Evolutionary conservation across 2,113 vertebrate species (phyloP).

Genomic region (Mustelus asterias): DNA sequence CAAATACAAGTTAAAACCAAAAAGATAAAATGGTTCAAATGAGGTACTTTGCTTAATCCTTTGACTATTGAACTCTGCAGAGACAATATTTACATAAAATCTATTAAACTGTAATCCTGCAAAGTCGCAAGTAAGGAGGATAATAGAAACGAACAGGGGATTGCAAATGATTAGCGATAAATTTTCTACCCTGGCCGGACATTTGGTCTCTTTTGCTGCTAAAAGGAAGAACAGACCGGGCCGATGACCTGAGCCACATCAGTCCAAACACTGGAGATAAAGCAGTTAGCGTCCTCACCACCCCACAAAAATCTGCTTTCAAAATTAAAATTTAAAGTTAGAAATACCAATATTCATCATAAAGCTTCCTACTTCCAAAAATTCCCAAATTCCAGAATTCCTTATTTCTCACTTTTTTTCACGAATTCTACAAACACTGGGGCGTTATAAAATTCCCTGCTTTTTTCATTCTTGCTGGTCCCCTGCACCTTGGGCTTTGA

Average conservation of each 20-base stretch:
- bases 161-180: conserved; percentile 2
- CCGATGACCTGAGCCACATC: neutral
- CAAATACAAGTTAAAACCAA: neutral
- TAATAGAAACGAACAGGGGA: neutral
- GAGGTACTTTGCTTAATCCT: conserved; percentile 9
- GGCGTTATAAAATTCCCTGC: neutral
- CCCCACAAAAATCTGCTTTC: neutral
- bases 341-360: neutral
- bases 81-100: conserved; percentile 17
- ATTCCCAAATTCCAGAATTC: neutral
- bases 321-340: neutral
- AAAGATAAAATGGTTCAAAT: neutral
- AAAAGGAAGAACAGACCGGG: neutral
- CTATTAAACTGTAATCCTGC: neutral
- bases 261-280: neutral
- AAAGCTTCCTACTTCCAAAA: neutral
- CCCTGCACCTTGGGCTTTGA: neutral
- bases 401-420: neutral
- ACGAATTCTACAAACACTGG: neutral
- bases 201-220: neutral
- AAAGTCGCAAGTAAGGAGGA: neutral
- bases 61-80: neutral
- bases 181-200: neutral
- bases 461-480: neutral
- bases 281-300: neutral